Evolutionary conservation across 2,888 invertebrate genomes (phyloP), one percentile per base, ranked within the genome.

Genomic region (Lottia scabra): DNA sequence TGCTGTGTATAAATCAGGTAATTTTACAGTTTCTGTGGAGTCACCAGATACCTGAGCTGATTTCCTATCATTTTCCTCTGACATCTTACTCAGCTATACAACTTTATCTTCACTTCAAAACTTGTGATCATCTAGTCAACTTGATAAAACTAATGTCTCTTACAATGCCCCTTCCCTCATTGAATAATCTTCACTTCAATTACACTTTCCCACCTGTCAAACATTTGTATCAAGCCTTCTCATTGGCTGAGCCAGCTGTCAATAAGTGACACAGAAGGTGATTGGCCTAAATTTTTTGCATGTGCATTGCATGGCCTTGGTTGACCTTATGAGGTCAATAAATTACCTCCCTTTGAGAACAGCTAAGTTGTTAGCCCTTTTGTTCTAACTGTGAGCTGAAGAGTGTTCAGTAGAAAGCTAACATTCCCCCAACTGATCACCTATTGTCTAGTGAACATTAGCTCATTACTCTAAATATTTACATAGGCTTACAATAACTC

Each of bases 1-100:
- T 15, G 44, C 45, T 43, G 66, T 44, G 45, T 45, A 66, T 13
- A 66, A 23, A 43, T 66, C 66, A 66, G 66, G 66, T 16, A 66
- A 43, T 45, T 45, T 30, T 23, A 43, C 38, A n/a, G 45, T 43
- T 45, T 66, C 66, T 43, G 66, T 43, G 23, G 38, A 43, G 15
- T 23, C 66, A 56, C n/a, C 56, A 56, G 56, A 56, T 23, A 56
- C 56, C 23, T 56, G 56, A 56, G 56, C 23, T 56, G 56, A 56
- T 56, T 56, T 56, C 23, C 56, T 23, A 56, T 23, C 56, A 56
- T 56, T 56, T 23, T 56, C 12, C 56, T 56, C 56, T 56, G 56
- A 56, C 56, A 56, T 56, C 23, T 56, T 56, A 19, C 23, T 38
- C 56, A 56, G 23, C 23, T 56, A 10, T 23, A 56, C 56, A 19